Evolutionary conservation across 2,888 invertebrate species (phyloP).

Genomic region (Ctenicera cuprea): DNA sequence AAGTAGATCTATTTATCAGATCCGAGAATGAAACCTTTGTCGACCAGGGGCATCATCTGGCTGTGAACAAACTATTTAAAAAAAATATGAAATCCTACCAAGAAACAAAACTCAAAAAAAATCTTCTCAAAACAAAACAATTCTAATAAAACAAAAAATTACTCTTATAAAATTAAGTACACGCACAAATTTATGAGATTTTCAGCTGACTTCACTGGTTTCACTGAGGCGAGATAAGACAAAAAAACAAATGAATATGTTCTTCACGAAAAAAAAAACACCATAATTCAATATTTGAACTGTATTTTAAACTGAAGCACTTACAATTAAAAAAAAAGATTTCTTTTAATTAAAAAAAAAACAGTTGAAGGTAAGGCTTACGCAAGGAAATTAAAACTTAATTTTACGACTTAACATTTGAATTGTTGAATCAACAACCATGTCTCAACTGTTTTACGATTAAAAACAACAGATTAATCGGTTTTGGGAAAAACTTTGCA

Average conservation of each 20-base stretch:
- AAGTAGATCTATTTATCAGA: constrained; percentile 36
- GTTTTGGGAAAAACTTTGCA: not conserved
- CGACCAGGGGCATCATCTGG: constrained; percentile 43
- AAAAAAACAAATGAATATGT: not conserved
- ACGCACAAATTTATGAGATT: not conserved
- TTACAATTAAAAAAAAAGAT: constrained; percentile 8
- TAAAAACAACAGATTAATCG: too few species aligned
- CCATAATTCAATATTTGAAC: not conserved
- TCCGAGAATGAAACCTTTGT: constrained; percentile 36
- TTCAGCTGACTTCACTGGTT: too few species aligned
- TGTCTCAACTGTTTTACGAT: too few species aligned
- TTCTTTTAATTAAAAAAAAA: not conserved
- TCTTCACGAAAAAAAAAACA: not conserved
- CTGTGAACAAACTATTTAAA: constrained; percentile 20
- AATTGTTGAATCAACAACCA: too few species aligned
- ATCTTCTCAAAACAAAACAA: not conserved
- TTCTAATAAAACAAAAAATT: not conserved
- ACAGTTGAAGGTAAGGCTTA: not conserved
- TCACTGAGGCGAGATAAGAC: not conserved
- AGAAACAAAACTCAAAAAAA: not conserved
- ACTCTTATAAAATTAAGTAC: constrained; percentile 19
- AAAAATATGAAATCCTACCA: not conserved
- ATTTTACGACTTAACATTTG: too few species aligned
- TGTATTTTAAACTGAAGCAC: constrained; percentile 25
- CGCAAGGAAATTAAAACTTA: too few species aligned